A percentile compares a stretch with the other conserved stretches of the same genome.
Conservation (phyloP, 1,140 invertebrate species). For the Nasonia giraulti region DNA sequence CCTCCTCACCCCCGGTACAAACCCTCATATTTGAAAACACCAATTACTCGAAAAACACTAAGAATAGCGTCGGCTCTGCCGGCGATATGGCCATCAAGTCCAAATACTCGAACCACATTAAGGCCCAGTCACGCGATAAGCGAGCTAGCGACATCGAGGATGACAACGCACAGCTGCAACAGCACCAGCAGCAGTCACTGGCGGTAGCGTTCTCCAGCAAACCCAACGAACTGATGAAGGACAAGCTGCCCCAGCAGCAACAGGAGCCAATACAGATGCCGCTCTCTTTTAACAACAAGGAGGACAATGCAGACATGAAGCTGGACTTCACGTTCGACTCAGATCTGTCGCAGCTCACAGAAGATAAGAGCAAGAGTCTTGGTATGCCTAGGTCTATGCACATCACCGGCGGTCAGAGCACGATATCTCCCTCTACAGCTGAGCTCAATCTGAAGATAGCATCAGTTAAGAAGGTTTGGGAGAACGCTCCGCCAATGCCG, state of each 20-base stretch:
- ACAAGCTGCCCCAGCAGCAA: constrained; percentile 64
- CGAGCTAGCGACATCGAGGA: constrained; percentile 65
- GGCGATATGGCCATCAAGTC: constrained; percentile 71
- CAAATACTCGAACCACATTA: constrained; percentile 74
- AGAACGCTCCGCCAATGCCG: constrained; percentile 80
- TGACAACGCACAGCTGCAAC: constrained; percentile 62
- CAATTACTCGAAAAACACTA: constrained; percentile 81
- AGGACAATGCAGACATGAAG: constrained; percentile 91
- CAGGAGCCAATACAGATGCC: constrained; percentile 79
- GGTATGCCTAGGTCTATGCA: constrained; percentile 81
- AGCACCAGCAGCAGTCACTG: constrained; percentile 66
- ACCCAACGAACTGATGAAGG: constrained; percentile 77
- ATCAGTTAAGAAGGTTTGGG: constrained; percentile 94
- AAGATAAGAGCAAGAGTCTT: constrained; percentile 82
- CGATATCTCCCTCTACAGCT: constrained; percentile 84
- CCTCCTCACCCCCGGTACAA: constrained; percentile 85
- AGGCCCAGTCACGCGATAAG: constrained; percentile 70
- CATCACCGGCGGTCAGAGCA: constrained; percentile 75
- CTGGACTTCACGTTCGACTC: constrained; percentile 92
- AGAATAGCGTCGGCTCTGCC: constrained; percentile 61
- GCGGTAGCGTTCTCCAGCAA: constrained; percentile 78
- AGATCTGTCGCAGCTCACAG: constrained; percentile 84
- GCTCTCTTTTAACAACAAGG: constrained; percentile 78
- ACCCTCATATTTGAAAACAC: constrained; percentile 95
- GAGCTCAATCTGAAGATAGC: constrained; percentile 96